Conservation (phyloP, 2,797 vertebrate genomes). For the Sebastes jordani region DNA sequence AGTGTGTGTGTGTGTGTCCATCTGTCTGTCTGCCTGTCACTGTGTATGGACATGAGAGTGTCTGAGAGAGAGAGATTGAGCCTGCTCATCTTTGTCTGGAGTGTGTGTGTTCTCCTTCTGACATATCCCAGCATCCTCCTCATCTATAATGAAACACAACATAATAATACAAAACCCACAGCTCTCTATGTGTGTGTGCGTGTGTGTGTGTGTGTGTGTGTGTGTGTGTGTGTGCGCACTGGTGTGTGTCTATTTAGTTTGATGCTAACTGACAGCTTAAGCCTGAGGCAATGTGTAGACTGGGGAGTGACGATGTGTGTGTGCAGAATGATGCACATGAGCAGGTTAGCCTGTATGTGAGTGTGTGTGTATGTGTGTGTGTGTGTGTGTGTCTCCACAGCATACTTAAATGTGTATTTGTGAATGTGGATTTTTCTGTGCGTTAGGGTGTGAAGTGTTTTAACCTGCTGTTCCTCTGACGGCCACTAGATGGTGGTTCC, state of each 20-base stretch:
- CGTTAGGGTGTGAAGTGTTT: not conserved
- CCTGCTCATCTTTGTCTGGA: slow-evolving; percentile 8
- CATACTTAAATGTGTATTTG: not conserved
- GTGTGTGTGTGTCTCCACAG: not conserved
- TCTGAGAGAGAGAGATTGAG: not conserved
- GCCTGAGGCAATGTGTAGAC: slow-evolving; percentile 55
- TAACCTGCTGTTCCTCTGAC: slow-evolving; percentile 5
- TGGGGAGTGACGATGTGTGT: slow-evolving; percentile 27
- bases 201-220: slow-evolving; percentile 9
- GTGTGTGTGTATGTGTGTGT: not conserved
- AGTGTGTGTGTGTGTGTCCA: slow-evolving; percentile 3
- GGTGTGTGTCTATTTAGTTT: slow-evolving; percentile 23
- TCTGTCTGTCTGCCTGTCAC: slow-evolving; percentile 33
- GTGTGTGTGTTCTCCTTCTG: slow-evolving; percentile 38
- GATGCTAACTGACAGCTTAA: slow-evolving; percentile 59
- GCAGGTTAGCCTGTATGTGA: slow-evolving; percentile 1
- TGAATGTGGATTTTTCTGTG: not conserved
- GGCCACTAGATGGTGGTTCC: slow-evolving; percentile 35
- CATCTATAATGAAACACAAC: slow-evolving; percentile 72
- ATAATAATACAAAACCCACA: slow-evolving; percentile 50
- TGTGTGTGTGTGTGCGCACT: not conserved
- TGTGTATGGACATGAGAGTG: slow-evolving; percentile 18
- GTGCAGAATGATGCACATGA: slow-evolving; percentile 23
- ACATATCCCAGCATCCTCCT: slow-evolving; percentile 61
- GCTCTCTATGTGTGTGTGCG: not conserved